Evolutionary conservation across 1,140 invertebrate genomes (phyloP).

Genomic region (Drosophila equinoxialis): DNA sequence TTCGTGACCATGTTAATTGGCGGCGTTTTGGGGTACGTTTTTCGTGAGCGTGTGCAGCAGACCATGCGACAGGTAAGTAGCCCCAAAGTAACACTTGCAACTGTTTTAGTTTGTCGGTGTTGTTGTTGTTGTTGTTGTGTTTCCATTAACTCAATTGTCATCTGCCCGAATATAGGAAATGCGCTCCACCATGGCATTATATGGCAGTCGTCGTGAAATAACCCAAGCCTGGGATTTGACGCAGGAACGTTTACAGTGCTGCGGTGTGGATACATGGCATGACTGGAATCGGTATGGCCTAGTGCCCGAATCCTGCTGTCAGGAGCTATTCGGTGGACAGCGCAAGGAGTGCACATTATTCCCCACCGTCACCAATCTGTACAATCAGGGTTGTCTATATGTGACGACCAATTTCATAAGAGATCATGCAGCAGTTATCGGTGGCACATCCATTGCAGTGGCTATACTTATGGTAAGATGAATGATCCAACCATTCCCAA

Average conservation of each 20-base stretch:
- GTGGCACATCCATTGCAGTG: slow-evolving; percentile 90
- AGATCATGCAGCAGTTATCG: slow-evolving; percentile 90
- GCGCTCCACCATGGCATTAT: slow-evolving; percentile 89
- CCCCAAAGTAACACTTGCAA: not conserved
- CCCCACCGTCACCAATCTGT: slow-evolving; percentile 86
- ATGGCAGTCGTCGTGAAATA: slow-evolving; percentile 87
- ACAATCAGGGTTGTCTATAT: slow-evolving; percentile 89
- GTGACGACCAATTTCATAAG: slow-evolving; percentile 88
- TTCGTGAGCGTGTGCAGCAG: slow-evolving; percentile 89
- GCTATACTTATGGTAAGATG: slow-evolving; percentile 88
- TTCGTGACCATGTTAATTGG: slow-evolving; percentile 94
- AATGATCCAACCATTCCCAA: not conserved
- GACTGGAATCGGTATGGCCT: slow-evolving; percentile 92
- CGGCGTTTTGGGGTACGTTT: slow-evolving; percentile 94
- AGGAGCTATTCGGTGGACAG: slow-evolving; percentile 87
- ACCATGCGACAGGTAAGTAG: slow-evolving; percentile 85
- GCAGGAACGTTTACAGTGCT: slow-evolving; percentile 91
- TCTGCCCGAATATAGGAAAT: slow-evolving; percentile 85
- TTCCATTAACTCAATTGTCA: not conserved
- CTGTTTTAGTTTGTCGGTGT: not conserved
- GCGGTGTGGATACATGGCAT: slow-evolving; percentile 89
- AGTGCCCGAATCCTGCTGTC: slow-evolving; percentile 92
- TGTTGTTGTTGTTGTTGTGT: too few species aligned
- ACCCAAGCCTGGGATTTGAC: slow-evolving; percentile 93
- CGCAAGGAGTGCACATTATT: slow-evolving; percentile 86